Conservation (phyloP, 1,140 invertebrate species). For the Drosophila pruinosa region DNA sequence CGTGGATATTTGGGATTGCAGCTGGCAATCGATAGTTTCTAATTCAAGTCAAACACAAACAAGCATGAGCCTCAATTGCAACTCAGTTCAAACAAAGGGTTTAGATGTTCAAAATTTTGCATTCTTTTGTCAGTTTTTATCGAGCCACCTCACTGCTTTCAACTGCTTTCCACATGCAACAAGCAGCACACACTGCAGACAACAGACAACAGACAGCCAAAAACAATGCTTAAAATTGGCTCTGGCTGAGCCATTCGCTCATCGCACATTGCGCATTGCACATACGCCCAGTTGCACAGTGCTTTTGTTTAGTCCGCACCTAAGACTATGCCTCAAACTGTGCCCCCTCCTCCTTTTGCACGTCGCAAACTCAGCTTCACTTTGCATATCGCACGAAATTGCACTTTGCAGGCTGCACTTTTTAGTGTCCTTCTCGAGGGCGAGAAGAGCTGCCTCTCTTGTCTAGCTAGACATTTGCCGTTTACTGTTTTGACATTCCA, state of each 20-base stretch:
- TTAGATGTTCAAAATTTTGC: background rate
- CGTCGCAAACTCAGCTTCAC: conserved; percentile 45
- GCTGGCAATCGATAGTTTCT: conserved; percentile 61
- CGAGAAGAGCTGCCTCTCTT: conserved; percentile 24
- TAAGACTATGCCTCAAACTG: background rate
- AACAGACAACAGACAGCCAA: background rate
- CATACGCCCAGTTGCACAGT: conserved; percentile 48
- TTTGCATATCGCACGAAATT: conserved; percentile 78
- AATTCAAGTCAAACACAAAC: conserved; percentile 65
- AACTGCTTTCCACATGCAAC: conserved; percentile 16
- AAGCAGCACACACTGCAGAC: background rate
- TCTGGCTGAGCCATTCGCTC: too few relatives aligned
- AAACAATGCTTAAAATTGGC: conserved; percentile 57
- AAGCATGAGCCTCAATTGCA: background rate
- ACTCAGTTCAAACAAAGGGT: conserved; percentile 3
- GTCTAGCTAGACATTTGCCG: conserved; percentile 68
- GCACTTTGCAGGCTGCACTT: conserved; percentile 65
- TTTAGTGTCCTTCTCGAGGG: conserved; percentile 12
- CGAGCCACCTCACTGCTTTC: background rate
- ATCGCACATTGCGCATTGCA: conserved; percentile 39
- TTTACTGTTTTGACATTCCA: conserved; percentile 72
- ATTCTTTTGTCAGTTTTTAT: background rate
- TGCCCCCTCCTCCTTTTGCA: background rate
- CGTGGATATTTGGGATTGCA: background rate
- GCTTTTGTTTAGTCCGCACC: conserved; percentile 44